Conservation (phyloP, 1,140 invertebrate genomes). For the Aporrectodea caliginosa region DNA sequence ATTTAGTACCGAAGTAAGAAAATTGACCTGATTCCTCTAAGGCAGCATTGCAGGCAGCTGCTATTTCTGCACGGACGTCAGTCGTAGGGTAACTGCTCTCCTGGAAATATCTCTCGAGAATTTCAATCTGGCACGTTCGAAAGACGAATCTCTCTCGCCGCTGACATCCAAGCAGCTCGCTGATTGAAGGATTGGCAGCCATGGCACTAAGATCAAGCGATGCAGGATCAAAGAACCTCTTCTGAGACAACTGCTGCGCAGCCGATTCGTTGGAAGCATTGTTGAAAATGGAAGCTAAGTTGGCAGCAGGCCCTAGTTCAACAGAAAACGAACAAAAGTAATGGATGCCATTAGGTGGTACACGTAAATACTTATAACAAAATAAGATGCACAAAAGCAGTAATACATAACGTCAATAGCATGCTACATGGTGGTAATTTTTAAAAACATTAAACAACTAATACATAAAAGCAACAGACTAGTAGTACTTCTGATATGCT, state of each 20-base stretch:
- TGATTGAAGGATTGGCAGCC: not conserved
- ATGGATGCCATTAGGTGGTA: no score
- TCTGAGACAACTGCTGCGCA: not conserved
- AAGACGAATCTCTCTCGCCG: not conserved
- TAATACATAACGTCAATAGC: not conserved
- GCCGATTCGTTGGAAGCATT: not conserved
- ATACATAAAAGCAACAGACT: no score
- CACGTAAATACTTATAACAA: no score
- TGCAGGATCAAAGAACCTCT: not conserved
- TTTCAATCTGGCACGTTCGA: not conserved
- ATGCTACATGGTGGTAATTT: not conserved
- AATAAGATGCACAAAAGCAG: not conserved
- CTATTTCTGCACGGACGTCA: not conserved
- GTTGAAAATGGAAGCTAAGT: not conserved
- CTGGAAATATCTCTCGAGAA: not conserved
- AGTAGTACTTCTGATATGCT: no score
- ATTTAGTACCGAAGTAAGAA: no score
- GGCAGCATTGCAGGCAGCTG: not conserved
- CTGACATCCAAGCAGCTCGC: not conserved
- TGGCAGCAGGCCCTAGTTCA: not conserved
- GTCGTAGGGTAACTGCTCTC: not conserved
- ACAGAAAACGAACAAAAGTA: no score
- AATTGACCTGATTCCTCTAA: not conserved
- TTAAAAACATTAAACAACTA: not conserved
- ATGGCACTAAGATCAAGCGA: not conserved